phyloP scores from a whole-genome alignment of 2,113 vertebrate genomes.

The Hucho hucho region DNA sequence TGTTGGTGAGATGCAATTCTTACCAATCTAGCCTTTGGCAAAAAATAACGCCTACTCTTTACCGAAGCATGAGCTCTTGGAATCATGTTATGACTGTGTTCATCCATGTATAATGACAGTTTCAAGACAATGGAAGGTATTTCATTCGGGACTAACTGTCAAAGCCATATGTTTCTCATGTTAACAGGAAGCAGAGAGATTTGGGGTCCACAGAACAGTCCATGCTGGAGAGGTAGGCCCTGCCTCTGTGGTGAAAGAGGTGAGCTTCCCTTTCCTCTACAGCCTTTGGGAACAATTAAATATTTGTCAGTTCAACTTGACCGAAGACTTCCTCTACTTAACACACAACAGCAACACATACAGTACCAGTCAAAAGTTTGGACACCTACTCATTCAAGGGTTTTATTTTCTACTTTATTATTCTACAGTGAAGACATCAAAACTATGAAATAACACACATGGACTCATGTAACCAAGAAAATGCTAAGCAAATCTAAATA shows the following conservation, averaged over 20 bases:
- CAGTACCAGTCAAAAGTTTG: too few relatives aligned
- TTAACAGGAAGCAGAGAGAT: slow-evolving; percentile 81
- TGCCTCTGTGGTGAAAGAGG: slow-evolving; percentile 80
- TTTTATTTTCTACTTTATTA: too few relatives aligned
- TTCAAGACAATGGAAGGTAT: background rate
- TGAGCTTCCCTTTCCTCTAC: slow-evolving; percentile 45
- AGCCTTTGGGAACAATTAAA: background rate
- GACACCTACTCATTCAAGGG: too few relatives aligned
- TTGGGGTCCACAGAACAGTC: slow-evolving; percentile 88
- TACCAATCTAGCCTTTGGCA: background rate
- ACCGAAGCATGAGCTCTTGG: background rate
- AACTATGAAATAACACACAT: too few relatives aligned
- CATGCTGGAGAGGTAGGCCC: slow-evolving; percentile 89
- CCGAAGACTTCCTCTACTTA: too few relatives aligned
- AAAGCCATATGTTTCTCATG: slow-evolving; percentile 37
- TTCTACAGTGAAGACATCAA: too few relatives aligned
- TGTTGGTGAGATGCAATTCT: background rate
- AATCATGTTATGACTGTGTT: background rate
- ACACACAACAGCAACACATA: too few relatives aligned
- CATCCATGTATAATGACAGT: background rate
- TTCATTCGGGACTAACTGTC: slow-evolving; percentile 18
- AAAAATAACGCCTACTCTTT: background rate
- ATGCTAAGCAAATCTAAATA: too few relatives aligned
- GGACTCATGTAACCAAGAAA: too few relatives aligned
- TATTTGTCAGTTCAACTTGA: too few relatives aligned